A percentile compares a stretch with the other conserved stretches of the same genome.
These are phyloP conservation scores for Potamilus streckersoni DNA, from an alignment of 1,140 invertebrate genomes.

Conservation along the genomic window DNA sequence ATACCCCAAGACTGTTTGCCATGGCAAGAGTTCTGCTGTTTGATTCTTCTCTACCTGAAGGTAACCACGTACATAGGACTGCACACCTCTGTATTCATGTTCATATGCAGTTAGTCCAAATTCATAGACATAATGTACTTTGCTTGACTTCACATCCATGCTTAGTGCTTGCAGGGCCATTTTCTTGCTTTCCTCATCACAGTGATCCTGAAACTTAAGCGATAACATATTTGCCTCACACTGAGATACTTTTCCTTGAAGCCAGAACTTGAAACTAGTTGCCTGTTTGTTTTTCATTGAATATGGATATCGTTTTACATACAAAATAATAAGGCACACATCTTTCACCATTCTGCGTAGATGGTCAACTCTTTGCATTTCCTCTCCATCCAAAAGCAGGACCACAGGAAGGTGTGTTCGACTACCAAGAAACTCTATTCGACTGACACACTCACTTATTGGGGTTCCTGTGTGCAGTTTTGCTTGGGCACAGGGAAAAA, in stretches of 20 bases:
- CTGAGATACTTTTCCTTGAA: constrained; percentile 16
- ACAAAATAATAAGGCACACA: constrained; percentile 11
- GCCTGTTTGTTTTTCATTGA: background rate
- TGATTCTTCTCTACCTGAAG: constrained; percentile 1
- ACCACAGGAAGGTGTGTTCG: constrained; percentile 26
- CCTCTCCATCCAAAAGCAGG: constrained; percentile 24
- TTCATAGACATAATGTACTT: constrained; percentile 19
- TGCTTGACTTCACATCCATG: constrained; percentile 1
- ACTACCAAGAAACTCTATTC: constrained; percentile 26
- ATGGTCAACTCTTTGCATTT: constrained; percentile 10
- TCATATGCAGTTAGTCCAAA: constrained; percentile 25
- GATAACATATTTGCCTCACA: constrained; percentile 18
- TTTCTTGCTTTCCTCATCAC: constrained; percentile 12
- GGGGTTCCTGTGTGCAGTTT: constrained; percentile 9
- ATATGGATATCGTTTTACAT: constrained; percentile 19
- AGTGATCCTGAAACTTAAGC: constrained; percentile 12
- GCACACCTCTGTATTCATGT: constrained; percentile 17
- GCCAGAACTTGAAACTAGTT: constrained; percentile 5
- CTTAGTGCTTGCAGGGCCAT: background rate
- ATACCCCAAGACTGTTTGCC: constrained; percentile 29
- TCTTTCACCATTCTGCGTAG: constrained; percentile 8
- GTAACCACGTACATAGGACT: constrained; percentile 22
- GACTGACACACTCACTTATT: constrained; percentile 19
- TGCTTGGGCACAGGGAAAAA: constrained; percentile 32
- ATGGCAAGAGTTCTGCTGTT: background rate